Conservation (phyloP, 2,113 vertebrate species). For the Cebidichthys violaceus region DNA sequence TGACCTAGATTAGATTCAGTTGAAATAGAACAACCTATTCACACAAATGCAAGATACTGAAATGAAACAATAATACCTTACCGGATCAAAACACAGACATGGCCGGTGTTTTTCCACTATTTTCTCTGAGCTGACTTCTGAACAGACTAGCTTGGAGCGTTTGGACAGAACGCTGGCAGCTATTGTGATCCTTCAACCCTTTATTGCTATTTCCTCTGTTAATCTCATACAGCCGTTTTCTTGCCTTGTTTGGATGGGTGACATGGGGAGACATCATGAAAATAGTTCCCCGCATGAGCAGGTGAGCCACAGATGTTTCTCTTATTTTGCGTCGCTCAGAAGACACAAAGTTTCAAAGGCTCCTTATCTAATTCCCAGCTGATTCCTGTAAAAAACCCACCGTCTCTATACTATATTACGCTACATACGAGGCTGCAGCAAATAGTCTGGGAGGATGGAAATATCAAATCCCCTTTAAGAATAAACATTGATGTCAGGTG, state of each 20-base stretch:
- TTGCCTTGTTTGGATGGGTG: slow-evolving; percentile 38
- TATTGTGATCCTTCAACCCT: slow-evolving; percentile 29
- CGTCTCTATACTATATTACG: slow-evolving; percentile 33
- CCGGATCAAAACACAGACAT: slow-evolving; percentile 28
- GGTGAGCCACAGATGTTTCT: slow-evolving; percentile 60
- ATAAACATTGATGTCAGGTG: slow-evolving; percentile 66
- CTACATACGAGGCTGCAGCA: slow-evolving; percentile 40
- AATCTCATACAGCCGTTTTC: slow-evolving; percentile 28
- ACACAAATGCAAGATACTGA: slow-evolving; percentile 8
- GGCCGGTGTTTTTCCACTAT: neutral
- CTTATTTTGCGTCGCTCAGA: slow-evolving; percentile 52
- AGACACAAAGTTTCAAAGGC: slow-evolving; percentile 59
- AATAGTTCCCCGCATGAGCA: slow-evolving; percentile 49
- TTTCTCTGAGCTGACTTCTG: slow-evolving; percentile 31
- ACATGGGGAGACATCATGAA: slow-evolving; percentile 52
- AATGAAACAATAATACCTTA: slow-evolving; percentile 6
- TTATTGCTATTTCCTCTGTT: slow-evolving; percentile 31
- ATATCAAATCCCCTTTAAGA: slow-evolving; percentile 66
- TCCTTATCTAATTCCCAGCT: slow-evolving; percentile 64
- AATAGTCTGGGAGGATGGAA: slow-evolving; percentile 57
- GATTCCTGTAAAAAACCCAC: slow-evolving; percentile 53
- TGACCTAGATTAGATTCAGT: slow-evolving; percentile 26
- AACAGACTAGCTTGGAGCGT: slow-evolving; percentile 14
- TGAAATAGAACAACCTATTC: slow-evolving; percentile 1
- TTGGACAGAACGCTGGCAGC: slow-evolving; percentile 42